Percentiles rank a stretch among this genome's conserved stretches.
Conservation (phyloP, 1,140 invertebrate genomes). For the Manduca sexta region DNA sequence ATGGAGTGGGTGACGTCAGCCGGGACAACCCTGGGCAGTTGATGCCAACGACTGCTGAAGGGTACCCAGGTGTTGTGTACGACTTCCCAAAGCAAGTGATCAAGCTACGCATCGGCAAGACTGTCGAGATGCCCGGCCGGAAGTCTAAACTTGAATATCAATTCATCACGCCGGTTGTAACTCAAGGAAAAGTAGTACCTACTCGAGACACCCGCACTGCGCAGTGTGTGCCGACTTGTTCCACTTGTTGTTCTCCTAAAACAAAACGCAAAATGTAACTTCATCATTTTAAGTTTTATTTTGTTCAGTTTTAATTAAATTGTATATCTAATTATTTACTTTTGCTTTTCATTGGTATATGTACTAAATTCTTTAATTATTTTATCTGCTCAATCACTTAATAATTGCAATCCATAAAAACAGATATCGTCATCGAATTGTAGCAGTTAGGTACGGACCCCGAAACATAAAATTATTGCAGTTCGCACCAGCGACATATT, state of each 20-base stretch:
- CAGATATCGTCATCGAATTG: too few relatives aligned
- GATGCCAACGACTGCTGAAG: constrained; percentile 31
- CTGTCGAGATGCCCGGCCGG: constrained; percentile 50
- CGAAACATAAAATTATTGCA: too few relatives aligned
- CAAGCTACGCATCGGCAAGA: constrained; percentile 54
- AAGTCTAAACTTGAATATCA: constrained; percentile 62
- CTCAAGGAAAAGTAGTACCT: constrained; percentile 40
- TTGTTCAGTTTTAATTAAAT: not conserved
- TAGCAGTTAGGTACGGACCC: too few relatives aligned
- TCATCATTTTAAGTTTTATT: not conserved
- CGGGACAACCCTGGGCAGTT: constrained; percentile 52
- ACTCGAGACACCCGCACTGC: constrained; percentile 48
- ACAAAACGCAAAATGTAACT: constrained; percentile 9
- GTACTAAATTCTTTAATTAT: too few relatives aligned
- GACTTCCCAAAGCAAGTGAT: constrained; percentile 60
- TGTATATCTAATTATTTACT: constrained; percentile 1
- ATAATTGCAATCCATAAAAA: too few relatives aligned
- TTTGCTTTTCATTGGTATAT: not conserved
- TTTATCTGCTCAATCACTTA: too few relatives aligned
- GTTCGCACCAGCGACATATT: too few relatives aligned
- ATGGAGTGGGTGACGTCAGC: constrained; percentile 50
- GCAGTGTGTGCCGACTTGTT: constrained; percentile 38
- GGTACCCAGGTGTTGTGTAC: constrained; percentile 49
- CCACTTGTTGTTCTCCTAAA: constrained; percentile 31
- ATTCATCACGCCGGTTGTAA: constrained; percentile 50